Conservation (phyloP, 2,113 vertebrate genomes). For the Scytalopus superciliaris region DNA sequence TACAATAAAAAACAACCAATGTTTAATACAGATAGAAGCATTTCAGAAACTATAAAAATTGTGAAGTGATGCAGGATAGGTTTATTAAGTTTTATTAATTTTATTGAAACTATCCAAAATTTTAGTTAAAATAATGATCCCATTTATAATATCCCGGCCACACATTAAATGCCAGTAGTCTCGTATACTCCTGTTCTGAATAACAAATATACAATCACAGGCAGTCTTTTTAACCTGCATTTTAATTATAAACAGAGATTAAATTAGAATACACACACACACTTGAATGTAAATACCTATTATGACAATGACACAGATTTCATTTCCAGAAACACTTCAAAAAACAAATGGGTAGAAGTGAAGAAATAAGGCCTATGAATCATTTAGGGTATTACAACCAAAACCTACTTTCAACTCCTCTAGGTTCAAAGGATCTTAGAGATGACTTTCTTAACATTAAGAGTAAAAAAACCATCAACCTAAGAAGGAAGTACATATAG, state of each 20-base stretch:
- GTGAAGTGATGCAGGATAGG: background rate
- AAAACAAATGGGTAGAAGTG: background rate
- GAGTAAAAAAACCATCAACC: background rate
- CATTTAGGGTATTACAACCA: background rate
- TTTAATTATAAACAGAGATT: conserved; percentile 1
- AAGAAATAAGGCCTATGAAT: background rate
- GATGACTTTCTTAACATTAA: background rate
- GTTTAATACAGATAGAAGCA: background rate
- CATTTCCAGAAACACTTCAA: background rate
- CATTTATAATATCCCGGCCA: background rate
- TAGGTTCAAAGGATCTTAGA: background rate
- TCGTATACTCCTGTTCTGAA: background rate
- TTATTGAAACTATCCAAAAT: background rate
- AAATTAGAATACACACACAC: background rate
- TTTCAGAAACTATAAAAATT: background rate
- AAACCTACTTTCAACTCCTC: background rate
- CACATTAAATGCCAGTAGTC: background rate
- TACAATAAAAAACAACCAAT: background rate
- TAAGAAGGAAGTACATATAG: background rate
- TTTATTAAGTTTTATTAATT: background rate
- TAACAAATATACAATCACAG: background rate
- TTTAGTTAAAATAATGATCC: background rate
- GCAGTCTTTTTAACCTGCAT: background rate
- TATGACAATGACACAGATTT: background rate
- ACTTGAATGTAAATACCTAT: background rate